Conservation (phyloP, 2,797 vertebrate species). For the Pangasius krempfi region DNA sequence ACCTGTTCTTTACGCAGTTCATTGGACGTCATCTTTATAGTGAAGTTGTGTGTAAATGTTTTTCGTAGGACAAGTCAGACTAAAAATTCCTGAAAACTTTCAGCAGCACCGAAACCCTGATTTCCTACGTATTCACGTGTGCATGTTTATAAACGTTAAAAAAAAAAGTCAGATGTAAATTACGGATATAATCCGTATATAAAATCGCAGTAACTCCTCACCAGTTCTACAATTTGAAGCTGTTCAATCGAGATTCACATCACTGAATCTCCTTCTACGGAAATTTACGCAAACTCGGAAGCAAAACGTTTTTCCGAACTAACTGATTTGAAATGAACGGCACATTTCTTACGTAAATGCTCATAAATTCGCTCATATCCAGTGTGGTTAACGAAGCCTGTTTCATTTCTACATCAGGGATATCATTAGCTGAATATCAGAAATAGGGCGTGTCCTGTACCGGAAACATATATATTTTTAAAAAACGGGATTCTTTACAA, state of each 20-base stretch:
- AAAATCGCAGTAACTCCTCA: neutral
- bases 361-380: neutral
- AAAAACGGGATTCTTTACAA: neutral
- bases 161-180: neutral
- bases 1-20: no score
- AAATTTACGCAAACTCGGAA: neutral
- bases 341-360: neutral
- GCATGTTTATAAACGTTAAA: no score
- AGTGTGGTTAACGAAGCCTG: neutral
- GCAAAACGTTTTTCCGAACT: neutral
- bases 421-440: neutral
- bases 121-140: no score
- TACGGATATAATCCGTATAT: neutral
- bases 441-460: neutral
- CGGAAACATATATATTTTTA: neutral
- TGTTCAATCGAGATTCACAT: neutral
- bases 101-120: no score
- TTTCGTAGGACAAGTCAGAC: no score
- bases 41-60: neutral
- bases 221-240: neutral
- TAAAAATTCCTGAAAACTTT: no score
- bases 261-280: no score
- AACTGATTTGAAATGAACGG: neutral
- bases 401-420: neutral
- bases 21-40: neutral